A percentile compares a stretch with the other conserved stretches of the same genome.
Conservation (phyloP, 2,888 invertebrate species). For the Cephus rjabovi region DNA sequence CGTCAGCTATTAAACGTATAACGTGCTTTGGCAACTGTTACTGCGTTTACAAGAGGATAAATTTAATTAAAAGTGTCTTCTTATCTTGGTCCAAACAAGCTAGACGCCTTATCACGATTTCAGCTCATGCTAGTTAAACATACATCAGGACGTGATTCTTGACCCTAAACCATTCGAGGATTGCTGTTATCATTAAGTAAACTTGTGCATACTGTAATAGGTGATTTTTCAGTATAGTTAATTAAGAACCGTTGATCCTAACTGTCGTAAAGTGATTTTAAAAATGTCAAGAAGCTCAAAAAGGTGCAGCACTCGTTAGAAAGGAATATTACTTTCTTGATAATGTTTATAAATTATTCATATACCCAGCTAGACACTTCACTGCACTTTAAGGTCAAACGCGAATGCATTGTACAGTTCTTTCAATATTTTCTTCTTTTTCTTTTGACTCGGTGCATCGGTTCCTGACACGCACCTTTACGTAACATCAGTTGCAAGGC, state of each 20-base stretch:
- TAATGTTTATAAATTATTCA: not conserved
- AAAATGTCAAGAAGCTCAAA: not conserved
- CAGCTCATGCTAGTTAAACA: not conserved
- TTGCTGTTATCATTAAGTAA: not conserved
- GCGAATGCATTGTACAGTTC: not conserved
- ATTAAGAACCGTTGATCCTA: not conserved
- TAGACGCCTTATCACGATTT: slow-evolving; percentile 39
- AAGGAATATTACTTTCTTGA: not conserved
- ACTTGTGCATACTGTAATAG: not conserved
- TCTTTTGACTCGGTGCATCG: not conserved
- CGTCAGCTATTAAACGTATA: not conserved
- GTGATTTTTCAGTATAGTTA: not conserved
- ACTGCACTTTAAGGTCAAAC: not conserved
- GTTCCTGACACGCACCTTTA: not conserved
- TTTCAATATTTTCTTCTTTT: not conserved
- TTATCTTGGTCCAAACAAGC: slow-evolving; percentile 43
- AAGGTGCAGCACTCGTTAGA: not conserved
- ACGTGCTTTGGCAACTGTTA: not conserved
- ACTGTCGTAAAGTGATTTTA: not conserved
- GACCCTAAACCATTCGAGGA: not conserved
- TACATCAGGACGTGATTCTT: not conserved
- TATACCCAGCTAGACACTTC: not conserved
- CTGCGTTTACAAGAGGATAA: slow-evolving; percentile 21
- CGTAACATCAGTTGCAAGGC: not conserved
- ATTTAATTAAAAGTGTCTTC: slow-evolving; percentile 14